Conservation (phyloP, 2,888 invertebrate genomes). For the Plebejus argus region DNA sequence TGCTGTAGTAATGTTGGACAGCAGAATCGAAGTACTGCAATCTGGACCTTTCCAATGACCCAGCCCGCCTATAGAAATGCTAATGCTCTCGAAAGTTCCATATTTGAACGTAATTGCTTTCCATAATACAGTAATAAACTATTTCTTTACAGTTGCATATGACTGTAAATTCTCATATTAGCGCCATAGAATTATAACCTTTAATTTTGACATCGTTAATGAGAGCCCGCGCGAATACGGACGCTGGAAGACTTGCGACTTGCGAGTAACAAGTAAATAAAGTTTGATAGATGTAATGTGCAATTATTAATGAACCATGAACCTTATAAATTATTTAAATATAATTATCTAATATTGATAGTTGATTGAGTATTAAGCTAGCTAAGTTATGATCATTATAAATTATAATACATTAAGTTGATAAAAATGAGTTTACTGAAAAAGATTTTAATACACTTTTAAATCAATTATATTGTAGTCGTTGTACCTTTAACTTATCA, state of each 20-base stretch:
- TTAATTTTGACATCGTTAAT: no score
- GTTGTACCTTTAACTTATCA: no score
- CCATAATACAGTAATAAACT: constrained; percentile 19
- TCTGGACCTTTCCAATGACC: constrained; percentile 38
- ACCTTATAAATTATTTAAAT: neutral
- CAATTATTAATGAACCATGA: neutral
- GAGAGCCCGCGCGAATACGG: neutral
- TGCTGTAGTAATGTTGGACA: neutral
- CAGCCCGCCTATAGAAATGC: constrained; percentile 33
- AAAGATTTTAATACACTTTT: no score
- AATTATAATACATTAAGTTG: no score
- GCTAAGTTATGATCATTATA: no score
- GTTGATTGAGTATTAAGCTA: no score
- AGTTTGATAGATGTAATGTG: neutral
- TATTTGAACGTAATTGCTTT: constrained; percentile 31
- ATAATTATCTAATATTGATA: no score
- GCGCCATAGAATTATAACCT: no score
- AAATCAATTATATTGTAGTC: no score
- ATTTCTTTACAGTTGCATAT: constrained; percentile 10
- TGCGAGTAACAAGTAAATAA: neutral
- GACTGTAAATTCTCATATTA: constrained; percentile 12
- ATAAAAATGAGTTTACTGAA: no score
- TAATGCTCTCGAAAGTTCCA: constrained; percentile 31
- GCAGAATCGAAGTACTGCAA: constrained; percentile 9
- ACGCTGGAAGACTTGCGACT: neutral